phyloP scores from a whole-genome alignment of 1,140 invertebrate species.

The Drosophila yakuba region DNA sequence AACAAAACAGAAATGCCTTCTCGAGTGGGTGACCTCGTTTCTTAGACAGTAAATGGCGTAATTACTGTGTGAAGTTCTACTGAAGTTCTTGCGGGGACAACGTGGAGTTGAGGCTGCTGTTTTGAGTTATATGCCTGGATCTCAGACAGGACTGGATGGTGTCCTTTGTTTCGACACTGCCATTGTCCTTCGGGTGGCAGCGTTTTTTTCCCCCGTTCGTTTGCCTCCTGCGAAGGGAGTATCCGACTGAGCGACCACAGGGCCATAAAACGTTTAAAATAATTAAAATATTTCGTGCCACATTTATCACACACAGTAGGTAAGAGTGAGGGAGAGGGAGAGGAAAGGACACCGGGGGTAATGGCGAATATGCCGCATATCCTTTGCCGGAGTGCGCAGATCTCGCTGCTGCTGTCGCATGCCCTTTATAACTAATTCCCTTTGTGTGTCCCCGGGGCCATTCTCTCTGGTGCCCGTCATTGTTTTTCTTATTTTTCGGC shows the following conservation, averaged over 20 bases:
- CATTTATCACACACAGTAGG: constrained; percentile 71
- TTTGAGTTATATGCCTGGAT: constrained; percentile 74
- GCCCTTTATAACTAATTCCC: constrained; percentile 77
- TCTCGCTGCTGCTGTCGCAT: constrained; percentile 46
- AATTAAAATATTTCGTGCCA: constrained; percentile 84
- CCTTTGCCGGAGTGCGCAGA: constrained; percentile 40
- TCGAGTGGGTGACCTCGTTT: constrained; percentile 77
- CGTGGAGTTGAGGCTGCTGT: constrained; percentile 44
- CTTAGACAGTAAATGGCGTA: constrained; percentile 77
- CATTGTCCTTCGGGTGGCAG: constrained; percentile 61
- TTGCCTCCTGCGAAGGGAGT: constrained; percentile 35
- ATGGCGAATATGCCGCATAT: constrained; percentile 77
- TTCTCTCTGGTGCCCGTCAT: constrained; percentile 23
- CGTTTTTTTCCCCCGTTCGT: constrained; percentile 33
- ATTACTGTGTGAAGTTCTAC: constrained; percentile 77
- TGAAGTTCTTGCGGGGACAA: constrained; percentile 53
- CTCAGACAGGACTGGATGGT: constrained; percentile 34
- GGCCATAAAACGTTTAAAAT: constrained; percentile 84
- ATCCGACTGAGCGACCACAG: constrained; percentile 53
- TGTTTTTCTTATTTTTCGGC: constrained; percentile 50
- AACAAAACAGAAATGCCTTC: constrained; percentile 58
- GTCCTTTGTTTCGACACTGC: constrained; percentile 68
- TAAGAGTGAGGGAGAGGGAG: no score
- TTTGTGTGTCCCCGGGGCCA: constrained; percentile 60
- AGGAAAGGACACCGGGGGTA: constrained; percentile 27